Evolutionary conservation across 2,888 invertebrate genomes (phyloP), one percentile per base, ranked within the genome.

Genomic region (Anthoptus insignis): DNA sequence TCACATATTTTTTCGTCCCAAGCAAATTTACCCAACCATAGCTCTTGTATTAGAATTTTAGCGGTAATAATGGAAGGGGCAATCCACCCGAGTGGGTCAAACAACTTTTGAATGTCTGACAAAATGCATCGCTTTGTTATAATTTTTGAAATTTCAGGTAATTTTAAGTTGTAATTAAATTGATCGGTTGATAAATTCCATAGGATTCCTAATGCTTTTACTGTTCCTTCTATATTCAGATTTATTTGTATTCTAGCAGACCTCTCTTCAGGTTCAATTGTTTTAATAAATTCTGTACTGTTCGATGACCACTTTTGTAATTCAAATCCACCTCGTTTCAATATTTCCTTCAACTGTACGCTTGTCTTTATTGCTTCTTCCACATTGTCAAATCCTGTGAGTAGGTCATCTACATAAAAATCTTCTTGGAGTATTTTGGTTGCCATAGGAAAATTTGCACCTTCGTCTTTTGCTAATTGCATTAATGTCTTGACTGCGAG

Each of bases 81-180:
- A 9, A 73, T 14, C 70, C 69, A 71, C 19, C 73, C 75, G 8
- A 73, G 45, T 14, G 74, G 73, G 63, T 75, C 74, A 32, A 67
- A 74, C 16, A 74, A 58, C 19, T 63, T 54, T 21, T 70, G 70
- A 9, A 75, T 49, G 21, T 73, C 67, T 0, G 72, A 69, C 24
- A 73, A 50, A 19, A 76, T 69, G 19, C 21, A 57, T 45, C 73
- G 42, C 56, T 76, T 76, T 5, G 74, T 74, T 13, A 70, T 65
- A 9, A n/a, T 57, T 8, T 49, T 27, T 11, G 53, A 9, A 13
- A 8, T 24, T 0, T 50, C 1, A 5, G 59, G 60, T 32, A 73
- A 39, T 0, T 34, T 49, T 16, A 72, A 6, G 1, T 60, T 49
- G 9, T 32, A 32, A 9, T 32, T 2, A 9, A 32, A 9, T 4